These are phyloP conservation scores for Micrasema minimum DNA, from an alignment of 1,140 invertebrate species.

Conservation along the genomic window DNA sequence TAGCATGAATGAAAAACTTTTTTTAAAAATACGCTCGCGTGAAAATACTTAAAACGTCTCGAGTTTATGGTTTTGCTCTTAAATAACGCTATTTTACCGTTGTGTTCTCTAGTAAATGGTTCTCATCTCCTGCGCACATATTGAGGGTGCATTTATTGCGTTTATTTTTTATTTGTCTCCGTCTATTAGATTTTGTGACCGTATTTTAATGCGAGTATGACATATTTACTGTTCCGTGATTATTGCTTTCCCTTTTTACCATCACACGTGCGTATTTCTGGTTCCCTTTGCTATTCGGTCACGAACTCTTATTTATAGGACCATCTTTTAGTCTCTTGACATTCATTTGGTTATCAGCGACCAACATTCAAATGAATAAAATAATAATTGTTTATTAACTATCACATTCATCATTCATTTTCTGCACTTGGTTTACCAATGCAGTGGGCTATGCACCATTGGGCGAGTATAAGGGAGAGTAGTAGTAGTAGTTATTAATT, in stretches of 20 bases:
- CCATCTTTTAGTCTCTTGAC: constrained; percentile 8
- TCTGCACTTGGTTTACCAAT: no score
- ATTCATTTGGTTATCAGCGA: not conserved
- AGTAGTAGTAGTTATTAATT: no score
- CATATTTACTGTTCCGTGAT: constrained; percentile 38
- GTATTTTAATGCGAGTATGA: constrained; percentile 31
- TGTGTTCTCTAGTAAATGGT: not conserved
- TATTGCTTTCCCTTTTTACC: constrained; percentile 11
- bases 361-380: no score
- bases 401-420: no score
- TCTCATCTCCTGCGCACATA: not conserved
- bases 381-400: no score
- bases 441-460: no score
- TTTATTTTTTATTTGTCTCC: constrained; percentile 44
- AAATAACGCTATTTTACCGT: not conserved
- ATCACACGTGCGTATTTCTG: constrained; percentile 20
- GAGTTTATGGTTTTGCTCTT: not conserved
- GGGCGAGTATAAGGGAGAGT: no score
- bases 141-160: constrained; percentile 43
- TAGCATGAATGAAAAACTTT: no score
- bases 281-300: constrained; percentile 14
- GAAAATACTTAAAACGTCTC: not conserved
- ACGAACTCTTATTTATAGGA: constrained; percentile 12
- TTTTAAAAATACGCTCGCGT: no score
- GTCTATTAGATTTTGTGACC: constrained; percentile 38